Conservation (phyloP, 2,797 vertebrate genomes). For the Paguma larvata region DNA sequence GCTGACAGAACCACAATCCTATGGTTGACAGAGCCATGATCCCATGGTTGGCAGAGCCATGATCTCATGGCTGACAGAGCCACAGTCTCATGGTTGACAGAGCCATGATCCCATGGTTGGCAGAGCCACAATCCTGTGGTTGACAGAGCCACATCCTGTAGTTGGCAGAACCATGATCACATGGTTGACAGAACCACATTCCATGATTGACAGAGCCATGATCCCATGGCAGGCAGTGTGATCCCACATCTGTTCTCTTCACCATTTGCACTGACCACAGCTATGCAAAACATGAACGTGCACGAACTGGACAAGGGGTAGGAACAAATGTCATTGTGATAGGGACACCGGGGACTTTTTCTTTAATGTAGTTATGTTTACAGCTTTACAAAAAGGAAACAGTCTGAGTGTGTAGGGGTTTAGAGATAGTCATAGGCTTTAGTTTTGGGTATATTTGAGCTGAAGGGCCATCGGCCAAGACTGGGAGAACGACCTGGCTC, state of each 20-base stretch:
- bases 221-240: accelerated
- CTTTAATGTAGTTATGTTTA: not conserved
- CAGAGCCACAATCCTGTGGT: too few relatives aligned
- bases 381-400: not conserved
- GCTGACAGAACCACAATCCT: not conserved
- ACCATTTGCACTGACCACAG: not conserved
- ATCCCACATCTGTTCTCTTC: too few relatives aligned
- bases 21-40: not conserved
- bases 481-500: not conserved
- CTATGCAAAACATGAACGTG: accelerated
- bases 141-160: too few relatives aligned
- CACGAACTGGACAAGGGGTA: not conserved
- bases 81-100: too few relatives aligned
- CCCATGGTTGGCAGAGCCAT: not conserved
- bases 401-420: not conserved
- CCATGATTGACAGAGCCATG: too few relatives aligned
- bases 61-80: too few relatives aligned
- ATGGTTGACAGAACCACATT: too few relatives aligned
- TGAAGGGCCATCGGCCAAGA: not conserved
- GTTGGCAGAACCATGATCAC: not conserved
- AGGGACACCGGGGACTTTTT: not conserved
- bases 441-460: not conserved
- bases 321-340: not conserved
- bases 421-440: not conserved
- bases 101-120: not conserved